Evolutionary conservation across 2,888 invertebrate genomes (phyloP).

Genomic region (Chymomyza procnemis): DNA sequence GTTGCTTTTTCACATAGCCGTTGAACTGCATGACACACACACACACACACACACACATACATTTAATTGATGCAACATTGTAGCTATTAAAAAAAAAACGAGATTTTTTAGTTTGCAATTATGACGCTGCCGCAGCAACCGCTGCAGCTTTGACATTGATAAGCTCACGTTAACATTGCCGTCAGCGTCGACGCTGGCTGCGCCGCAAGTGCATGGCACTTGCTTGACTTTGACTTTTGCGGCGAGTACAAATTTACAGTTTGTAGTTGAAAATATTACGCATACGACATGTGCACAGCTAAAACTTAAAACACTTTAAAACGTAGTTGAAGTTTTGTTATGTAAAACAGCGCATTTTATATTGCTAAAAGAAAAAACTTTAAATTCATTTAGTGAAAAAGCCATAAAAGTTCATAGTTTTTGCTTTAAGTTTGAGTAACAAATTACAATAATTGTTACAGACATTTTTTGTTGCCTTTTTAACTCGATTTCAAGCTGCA

Average conservation of each 20-base stretch:
- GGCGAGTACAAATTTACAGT: neutral
- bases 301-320: neutral
- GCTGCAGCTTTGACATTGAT: conserved; percentile 61
- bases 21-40: conserved; percentile 30
- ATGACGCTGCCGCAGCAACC: conserved; percentile 32
- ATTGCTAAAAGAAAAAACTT: too few species aligned
- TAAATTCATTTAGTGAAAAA: too few species aligned
- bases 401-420: too few species aligned
- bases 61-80: conserved; percentile 43
- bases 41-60: conserved; percentile 8
- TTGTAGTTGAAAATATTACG: neutral
- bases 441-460: too few species aligned
- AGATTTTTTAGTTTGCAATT: conserved; percentile 47
- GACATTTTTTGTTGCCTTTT: too few species aligned
- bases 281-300: too few species aligned
- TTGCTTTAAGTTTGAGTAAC: too few species aligned
- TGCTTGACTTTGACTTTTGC: conserved; percentile 50
- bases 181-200: neutral
- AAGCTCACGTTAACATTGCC: conserved; percentile 21
- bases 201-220: conserved; percentile 30
- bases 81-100: conserved; percentile 52
- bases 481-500: neutral
- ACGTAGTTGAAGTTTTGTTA: too few species aligned
- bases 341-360: too few species aligned
- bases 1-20: conserved; percentile 4